Conservation (phyloP, 2,113 vertebrate genomes). For the Phasianus colchicus region DNA sequence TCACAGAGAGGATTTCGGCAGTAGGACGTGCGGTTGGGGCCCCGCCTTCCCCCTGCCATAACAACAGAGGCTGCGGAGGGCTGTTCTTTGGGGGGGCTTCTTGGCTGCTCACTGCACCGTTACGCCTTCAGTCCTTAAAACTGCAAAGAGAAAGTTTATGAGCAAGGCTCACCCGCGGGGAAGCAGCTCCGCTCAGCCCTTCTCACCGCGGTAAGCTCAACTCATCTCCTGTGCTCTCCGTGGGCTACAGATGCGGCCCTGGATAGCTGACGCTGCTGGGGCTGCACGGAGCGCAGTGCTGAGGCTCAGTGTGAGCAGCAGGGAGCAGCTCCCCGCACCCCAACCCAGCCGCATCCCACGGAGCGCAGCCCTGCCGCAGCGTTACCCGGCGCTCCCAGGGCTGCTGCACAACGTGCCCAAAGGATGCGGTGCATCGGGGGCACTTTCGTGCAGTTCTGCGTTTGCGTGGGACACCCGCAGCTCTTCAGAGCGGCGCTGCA, state of each 20-base stretch:
- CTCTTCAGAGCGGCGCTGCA: neutral
- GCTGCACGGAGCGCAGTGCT: neutral
- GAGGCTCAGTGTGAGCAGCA: rapidly evolving
- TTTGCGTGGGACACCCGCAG: neutral
- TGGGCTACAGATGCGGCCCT: neutral
- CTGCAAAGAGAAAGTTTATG: neutral
- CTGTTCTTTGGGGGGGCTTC: neutral
- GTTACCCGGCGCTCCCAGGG: neutral
- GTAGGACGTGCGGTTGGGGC: conserved; percentile 92
- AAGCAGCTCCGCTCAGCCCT: neutral
- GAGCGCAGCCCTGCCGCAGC: rapidly evolving
- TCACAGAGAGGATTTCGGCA: conserved; percentile 93
- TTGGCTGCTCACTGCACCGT: conserved; percentile 3
- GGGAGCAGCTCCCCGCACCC: neutral
- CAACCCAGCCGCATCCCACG: neutral
- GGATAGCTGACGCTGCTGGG: neutral
- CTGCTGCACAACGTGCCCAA: rapidly evolving
- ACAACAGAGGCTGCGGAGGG: conserved; percentile 29
- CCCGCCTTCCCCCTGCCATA: conserved; percentile 95
- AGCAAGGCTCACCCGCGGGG: rapidly evolving
- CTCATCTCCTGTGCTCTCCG: neutral
- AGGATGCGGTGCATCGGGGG: neutral
- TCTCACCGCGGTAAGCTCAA: neutral
- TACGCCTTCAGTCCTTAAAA: neutral
- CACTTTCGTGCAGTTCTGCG: neutral